Base-by-base conservation (phyloP, 2,888 invertebrate species). In the Hermaeophaga mercurialis region DNA sequence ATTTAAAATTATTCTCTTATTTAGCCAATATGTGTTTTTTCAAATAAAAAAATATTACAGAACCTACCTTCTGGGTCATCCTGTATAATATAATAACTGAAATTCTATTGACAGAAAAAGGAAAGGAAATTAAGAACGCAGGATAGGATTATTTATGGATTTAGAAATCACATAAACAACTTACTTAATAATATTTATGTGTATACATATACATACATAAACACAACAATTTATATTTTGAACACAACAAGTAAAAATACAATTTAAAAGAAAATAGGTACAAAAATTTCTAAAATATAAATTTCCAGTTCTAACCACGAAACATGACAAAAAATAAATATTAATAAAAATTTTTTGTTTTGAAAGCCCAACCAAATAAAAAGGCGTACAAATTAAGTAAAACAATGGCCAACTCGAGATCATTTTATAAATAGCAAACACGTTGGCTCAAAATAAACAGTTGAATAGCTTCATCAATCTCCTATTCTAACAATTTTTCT, bases 161-260 rank as follows among this genome's bases (percentile, higher is more conserved):
- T 78, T 74, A 43, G 14, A 75, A 78, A 77, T 77, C 76, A 78
- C 74, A 76, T 75, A 73, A 74, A 76, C 73, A 73, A 73, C 67
- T 71, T 73, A 72, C 73, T 74, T 71, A 73, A 71, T 73, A 71
- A 68, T 72, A 71, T 75, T 74, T 71, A 75, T 74, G 74, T 76
- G 76, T 77, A 73, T 76, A 76, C 75, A 77, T 75, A 71, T 73
- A 75, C 75, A 75, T 77, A 75, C 73, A 78, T 75, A 76, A 76
- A 77, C 75, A 78, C 76, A 78, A 78, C 77, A 77, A 77, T 75
- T 74, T 74, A 75, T 74, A 76, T 75, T 69, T 73, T 77, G 76
- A 78, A 78, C 76, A 78, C 77, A 78, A 78, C 77, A 77, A 77
- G 70, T 73, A 74, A 72, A 73, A 73, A 71, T 75, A 73, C 69